These are phyloP conservation scores for Ceratosolen solmsi DNA, from an alignment of 1,140 invertebrate genomes.

Conservation along the genomic window DNA sequence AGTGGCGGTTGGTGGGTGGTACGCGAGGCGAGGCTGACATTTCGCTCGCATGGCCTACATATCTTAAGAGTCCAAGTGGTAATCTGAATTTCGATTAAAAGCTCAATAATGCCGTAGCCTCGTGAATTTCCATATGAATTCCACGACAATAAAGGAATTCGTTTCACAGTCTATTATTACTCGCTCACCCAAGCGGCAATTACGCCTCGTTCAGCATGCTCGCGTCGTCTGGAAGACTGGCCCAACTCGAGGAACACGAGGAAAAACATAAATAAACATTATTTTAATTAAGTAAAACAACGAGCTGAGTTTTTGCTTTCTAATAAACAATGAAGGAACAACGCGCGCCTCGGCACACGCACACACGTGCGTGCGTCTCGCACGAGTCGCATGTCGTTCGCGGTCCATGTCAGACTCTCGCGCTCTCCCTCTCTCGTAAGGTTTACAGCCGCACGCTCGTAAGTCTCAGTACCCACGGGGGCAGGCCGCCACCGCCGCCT, in stretches of 20 bases:
- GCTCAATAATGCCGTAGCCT: not conserved
- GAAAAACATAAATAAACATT: slow-evolving; percentile 26
- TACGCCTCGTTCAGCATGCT: slow-evolving; percentile 12
- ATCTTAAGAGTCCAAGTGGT: not conserved
- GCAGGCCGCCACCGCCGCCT: slow-evolving; percentile 8
- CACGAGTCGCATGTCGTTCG: slow-evolving; percentile 31
- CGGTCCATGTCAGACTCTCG: slow-evolving; percentile 2
- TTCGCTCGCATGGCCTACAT: not conserved
- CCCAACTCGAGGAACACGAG: not conserved
- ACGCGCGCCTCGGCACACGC: not conserved
- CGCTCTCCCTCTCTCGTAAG: not conserved
- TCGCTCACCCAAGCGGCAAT: not conserved
- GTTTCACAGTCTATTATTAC: slow-evolving; percentile 13
- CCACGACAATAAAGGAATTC: slow-evolving; percentile 5
- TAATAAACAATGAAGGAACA: slow-evolving; percentile 12
- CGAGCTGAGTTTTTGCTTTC: not conserved
- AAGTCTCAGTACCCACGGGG: slow-evolving; percentile 3
- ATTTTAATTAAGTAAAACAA: slow-evolving; percentile 24
- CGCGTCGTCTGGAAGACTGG: not conserved
- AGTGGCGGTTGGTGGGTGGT: too few species aligned
- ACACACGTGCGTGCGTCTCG: not conserved
- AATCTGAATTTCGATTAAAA: slow-evolving; percentile 15
- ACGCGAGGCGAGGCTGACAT: not conserved
- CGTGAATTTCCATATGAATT: slow-evolving; percentile 1
- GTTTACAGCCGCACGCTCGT: slow-evolving; percentile 29